Conservation (phyloP, 2,888 invertebrate species). For the Netelia fuscicornis region DNA sequence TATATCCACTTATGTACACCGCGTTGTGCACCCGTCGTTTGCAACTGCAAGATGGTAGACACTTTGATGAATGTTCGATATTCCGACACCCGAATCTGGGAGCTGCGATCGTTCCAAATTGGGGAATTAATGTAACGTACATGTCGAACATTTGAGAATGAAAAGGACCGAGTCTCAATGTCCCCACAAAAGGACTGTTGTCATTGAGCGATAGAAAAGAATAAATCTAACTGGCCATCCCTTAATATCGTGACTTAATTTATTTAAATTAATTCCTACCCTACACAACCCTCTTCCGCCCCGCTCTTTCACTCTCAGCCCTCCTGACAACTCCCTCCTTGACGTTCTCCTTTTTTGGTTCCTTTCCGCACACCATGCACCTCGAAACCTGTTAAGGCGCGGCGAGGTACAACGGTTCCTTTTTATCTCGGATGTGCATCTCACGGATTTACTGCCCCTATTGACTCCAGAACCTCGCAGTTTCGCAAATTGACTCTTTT, state of each 20-base stretch:
- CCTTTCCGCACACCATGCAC: slow-evolving; percentile 32
- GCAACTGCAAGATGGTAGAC: background rate
- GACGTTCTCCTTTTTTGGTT: slow-evolving; percentile 31
- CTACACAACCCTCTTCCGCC: slow-evolving; percentile 3
- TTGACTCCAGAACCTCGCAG: slow-evolving; percentile 67
- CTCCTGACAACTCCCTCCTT: slow-evolving; percentile 71
- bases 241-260: too few species aligned
- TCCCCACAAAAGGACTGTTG: too few species aligned
- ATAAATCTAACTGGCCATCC: too few species aligned
- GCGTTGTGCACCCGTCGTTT: slow-evolving; percentile 12
- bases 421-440: slow-evolving; percentile 65
- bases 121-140: too few species aligned
- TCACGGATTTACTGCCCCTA: slow-evolving; percentile 67
- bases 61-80: too few species aligned
- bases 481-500: slow-evolving; percentile 70
- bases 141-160: too few species aligned
- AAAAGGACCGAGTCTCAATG: too few species aligned
- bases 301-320: slow-evolving; percentile 12
- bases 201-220: too few species aligned
- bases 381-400: slow-evolving; percentile 47
- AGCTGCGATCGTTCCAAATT: too few species aligned
- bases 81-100: too few species aligned
- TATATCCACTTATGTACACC: slow-evolving; percentile 56
- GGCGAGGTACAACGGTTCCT: slow-evolving; percentile 45
- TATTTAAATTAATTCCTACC: too few species aligned